Evolutionary conservation across 2,113 vertebrate species (phyloP).

Genomic region (Fregata magnificens): DNA sequence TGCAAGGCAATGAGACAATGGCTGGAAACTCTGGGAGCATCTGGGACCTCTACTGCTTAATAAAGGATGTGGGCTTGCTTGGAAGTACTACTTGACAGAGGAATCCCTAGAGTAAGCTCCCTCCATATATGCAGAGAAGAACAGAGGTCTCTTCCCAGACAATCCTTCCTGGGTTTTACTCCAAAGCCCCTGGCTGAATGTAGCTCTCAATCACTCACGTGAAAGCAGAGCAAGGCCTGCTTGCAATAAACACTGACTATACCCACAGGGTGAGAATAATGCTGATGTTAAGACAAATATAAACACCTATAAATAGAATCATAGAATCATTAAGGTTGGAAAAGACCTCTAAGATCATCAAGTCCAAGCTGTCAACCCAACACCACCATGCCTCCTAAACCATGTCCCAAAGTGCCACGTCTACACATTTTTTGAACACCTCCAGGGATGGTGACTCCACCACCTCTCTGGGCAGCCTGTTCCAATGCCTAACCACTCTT

Average conservation of each 20-base stretch:
- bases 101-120: neutral
- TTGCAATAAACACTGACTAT: neutral
- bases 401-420: too few species aligned
- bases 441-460: too few species aligned
- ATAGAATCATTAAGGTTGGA: too few species aligned
- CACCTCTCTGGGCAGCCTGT: too few species aligned
- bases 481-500: too few species aligned
- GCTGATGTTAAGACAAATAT: neutral
- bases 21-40: neutral
- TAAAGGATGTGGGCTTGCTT: neutral
- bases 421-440: too few species aligned
- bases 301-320: neutral
- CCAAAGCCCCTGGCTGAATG: neutral
- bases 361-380: too few species aligned
- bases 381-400: too few species aligned
- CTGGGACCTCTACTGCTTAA: neutral
- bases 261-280: neutral
- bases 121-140: neutral
- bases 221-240: neutral
- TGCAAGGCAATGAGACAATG: neutral
- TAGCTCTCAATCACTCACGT: neutral
- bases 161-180: neutral
- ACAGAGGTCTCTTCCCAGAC: neutral
- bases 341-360: too few species aligned
- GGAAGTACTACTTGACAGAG: neutral